Evolutionary conservation across 2,113 vertebrate genomes (phyloP), one percentile per base, ranked within the genome.

Genomic region (Lota lota): DNA sequence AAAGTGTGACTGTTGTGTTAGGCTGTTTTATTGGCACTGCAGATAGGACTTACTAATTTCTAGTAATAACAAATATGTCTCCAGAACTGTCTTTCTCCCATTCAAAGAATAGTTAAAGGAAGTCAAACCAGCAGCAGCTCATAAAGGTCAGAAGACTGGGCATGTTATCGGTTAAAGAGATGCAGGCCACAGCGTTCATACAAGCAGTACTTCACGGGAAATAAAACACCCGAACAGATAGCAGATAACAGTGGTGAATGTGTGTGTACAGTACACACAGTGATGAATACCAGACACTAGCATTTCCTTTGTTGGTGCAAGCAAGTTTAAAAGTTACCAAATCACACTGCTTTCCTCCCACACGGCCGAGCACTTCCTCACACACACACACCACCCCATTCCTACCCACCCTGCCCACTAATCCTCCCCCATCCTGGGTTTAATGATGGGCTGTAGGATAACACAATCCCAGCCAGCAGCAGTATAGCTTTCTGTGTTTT

Each of bases 241-340:
- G 40, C 10, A 47, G 40, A 47, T 47, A 47, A 12, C 40, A 12
- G 40, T 14, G 40, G 12, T 10, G 40, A 15, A 54, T 61, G 18
- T 63, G 61, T 79, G 70, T 76, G 60, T 82, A 82, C 68, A 73
- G 77, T 81, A 81, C 68, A 81, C 68, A 72, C 71, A 76, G 53
- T 81, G 82, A 88, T 85, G 85, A 84, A 87, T 87, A 85, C 89
- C 86, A 90, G 89, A 88, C 87, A 85, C 82, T 87, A 80, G 85
- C 87, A 89, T 90, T 90, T 90, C 88, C 87, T 90, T 88, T 89
- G 84, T 88, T 88, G 83, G 87, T 88, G 83, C 85, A 85, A 82
- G 85, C 80, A 82, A 86, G 80, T 85, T 89, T 77, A 74, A 61
- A 86, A 87, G 79, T 87, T 88, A 85, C 85, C 85, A 86, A 88